Evolutionary conservation across 2,888 invertebrate species (phyloP).

Genomic region (Mythimna ferrago): DNA sequence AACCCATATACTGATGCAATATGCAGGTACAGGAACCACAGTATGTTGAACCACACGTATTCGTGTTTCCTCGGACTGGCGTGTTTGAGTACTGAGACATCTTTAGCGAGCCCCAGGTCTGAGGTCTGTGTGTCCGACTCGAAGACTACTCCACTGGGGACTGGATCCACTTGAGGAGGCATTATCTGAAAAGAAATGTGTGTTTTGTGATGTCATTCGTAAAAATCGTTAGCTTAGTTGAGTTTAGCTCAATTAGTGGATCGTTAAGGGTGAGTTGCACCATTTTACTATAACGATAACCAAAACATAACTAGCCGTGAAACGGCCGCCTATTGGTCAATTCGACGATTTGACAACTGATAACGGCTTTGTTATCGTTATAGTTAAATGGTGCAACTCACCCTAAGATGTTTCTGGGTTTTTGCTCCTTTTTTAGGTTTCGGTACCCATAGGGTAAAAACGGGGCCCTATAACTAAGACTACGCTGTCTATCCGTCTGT

Average conservation of each 20-base stretch:
- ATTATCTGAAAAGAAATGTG: slow-evolving; percentile 75
- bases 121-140: slow-evolving; percentile 92
- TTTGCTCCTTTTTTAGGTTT: neutral
- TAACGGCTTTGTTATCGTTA: too few relatives aligned
- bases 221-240: neutral
- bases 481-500: too few relatives aligned
- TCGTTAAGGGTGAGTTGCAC: too few relatives aligned
- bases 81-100: slow-evolving; percentile 89
- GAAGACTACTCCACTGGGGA: slow-evolving; percentile 91
- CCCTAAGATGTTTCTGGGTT: neutral
- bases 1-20: slow-evolving; percentile 92
- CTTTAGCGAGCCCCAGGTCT: slow-evolving; percentile 91
- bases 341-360: too few relatives aligned
- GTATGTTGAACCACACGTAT: slow-evolving; percentile 94
- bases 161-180: slow-evolving; percentile 90
- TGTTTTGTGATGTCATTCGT: too few relatives aligned
- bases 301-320: too few relatives aligned
- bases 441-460: too few relatives aligned
- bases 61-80: slow-evolving; percentile 88
- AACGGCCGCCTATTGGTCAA: too few relatives aligned
- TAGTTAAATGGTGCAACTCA: too few relatives aligned
- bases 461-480: too few relatives aligned
- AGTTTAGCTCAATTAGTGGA: neutral
- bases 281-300: too few relatives aligned
- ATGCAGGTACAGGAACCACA: slow-evolving; percentile 93